Conservation (phyloP, 1,140 invertebrate species). For the Atta texana region DNA sequence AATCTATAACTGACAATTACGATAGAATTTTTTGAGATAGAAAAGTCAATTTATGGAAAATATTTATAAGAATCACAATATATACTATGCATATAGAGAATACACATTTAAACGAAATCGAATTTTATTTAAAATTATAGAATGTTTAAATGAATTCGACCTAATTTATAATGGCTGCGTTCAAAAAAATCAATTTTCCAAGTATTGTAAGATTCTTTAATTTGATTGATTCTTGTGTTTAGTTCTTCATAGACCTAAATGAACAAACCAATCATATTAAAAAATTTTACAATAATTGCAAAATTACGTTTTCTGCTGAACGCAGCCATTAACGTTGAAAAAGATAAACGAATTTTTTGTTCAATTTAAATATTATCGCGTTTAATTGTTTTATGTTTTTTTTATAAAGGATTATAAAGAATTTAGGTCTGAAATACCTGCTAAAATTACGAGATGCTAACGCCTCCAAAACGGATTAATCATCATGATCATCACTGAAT, state of each 20-base stretch:
- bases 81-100: neutral
- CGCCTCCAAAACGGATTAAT: neutral
- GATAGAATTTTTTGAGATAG: neutral
- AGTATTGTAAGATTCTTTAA: too few relatives aligned
- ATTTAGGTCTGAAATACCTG: neutral
- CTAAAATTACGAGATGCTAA: slow-evolving; percentile 45
- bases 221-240: too few relatives aligned
- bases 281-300: too few relatives aligned
- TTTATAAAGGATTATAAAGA: slow-evolving; percentile 25
- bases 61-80: neutral
- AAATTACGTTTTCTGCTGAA: too few relatives aligned
- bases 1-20: neutral
- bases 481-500: neutral
- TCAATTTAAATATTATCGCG: neutral
- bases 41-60: neutral
- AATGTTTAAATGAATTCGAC: neutral
- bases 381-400: neutral
- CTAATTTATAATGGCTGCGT: neutral
- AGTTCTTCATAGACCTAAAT: too few relatives aligned
- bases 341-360: slow-evolving; percentile 6
- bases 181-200: too few relatives aligned
- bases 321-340: too few relatives aligned
- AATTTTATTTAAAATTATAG: neutral
- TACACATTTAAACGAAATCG: neutral
- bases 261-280: too few relatives aligned